Conservation (phyloP, 2,797 vertebrate genomes). For the Lacerta agilis region DNA sequence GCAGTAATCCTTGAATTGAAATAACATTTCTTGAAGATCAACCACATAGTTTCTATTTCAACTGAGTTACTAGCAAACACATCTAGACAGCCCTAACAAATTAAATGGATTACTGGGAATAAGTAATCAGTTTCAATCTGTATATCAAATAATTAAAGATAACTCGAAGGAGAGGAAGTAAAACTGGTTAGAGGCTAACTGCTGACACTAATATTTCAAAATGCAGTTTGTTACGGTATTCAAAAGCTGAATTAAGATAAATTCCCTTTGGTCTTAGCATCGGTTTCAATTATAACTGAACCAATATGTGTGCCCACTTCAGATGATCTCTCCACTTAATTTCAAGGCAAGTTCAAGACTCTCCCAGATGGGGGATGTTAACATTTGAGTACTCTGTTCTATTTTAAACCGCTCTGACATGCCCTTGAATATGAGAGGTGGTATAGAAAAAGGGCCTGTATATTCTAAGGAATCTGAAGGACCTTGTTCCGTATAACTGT, state of each 20-base stretch:
- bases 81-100: constrained; percentile 28
- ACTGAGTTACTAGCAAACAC: background rate
- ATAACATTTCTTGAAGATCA: constrained; percentile 25
- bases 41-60: background rate
- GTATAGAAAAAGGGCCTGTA: background rate
- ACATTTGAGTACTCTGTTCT: constrained; percentile 28
- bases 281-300: constrained; percentile 24
- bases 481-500: background rate
- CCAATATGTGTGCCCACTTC: constrained; percentile 25
- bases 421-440: constrained; percentile 31
- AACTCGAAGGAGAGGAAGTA: constrained; percentile 18
- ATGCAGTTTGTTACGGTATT: constrained; percentile 12
- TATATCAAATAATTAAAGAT: constrained; percentile 8
- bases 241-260: constrained; percentile 34
- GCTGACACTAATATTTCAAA: background rate
- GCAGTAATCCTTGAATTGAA: background rate
- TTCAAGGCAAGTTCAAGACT: background rate
- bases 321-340: constrained; percentile 8
- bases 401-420: background rate
- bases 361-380: constrained; percentile 18
- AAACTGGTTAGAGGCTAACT: background rate
- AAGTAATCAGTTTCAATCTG: constrained; percentile 31
- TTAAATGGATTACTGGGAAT: constrained; percentile 38
- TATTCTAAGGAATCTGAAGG: background rate
- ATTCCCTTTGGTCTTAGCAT: constrained; percentile 2